Conservation (phyloP, 2,888 invertebrate species). For the Ornithoptera priamus region DNA sequence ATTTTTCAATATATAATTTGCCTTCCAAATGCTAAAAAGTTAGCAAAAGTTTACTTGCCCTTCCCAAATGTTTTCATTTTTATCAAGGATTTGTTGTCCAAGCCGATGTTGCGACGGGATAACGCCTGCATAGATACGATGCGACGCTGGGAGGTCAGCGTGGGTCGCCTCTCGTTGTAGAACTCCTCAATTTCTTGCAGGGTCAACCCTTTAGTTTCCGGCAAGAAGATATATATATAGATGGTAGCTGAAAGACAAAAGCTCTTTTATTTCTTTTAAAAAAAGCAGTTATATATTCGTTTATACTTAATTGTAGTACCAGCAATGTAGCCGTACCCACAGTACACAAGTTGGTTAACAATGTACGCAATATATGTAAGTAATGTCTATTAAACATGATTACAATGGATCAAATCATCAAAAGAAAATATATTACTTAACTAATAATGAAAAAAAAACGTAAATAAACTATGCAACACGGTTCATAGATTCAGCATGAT, state of each 20-base stretch:
- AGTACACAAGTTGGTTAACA: too few relatives aligned
- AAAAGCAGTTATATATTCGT: too few relatives aligned
- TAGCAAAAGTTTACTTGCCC: background rate
- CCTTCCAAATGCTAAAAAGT: background rate
- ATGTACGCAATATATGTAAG: too few relatives aligned
- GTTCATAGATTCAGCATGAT: too few relatives aligned
- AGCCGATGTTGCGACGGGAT: constrained; percentile 19
- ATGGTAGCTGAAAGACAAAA: constrained; percentile 59
- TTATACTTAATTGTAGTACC: too few relatives aligned
- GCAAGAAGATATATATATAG: constrained; percentile 78
- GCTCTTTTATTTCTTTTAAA: background rate
- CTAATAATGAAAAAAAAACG: too few relatives aligned
- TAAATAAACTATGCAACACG: too few relatives aligned
- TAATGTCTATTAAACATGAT: too few relatives aligned
- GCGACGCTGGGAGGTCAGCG: constrained; percentile 57
- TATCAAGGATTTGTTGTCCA: constrained; percentile 29
- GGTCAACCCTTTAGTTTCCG: constrained; percentile 82
- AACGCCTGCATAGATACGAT: constrained; percentile 40
- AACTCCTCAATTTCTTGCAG: constrained; percentile 85
- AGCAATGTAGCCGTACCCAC: too few relatives aligned
- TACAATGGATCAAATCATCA: too few relatives aligned
- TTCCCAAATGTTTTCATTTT: constrained; percentile 11
- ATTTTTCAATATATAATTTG: background rate
- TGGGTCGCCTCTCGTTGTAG: constrained; percentile 74
- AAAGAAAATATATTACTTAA: too few relatives aligned